Percentiles rank a stretch among this genome's conserved stretches.
phyloP scores from a whole-genome alignment of 1,140 invertebrate genomes.

The Cyrtorhinus lividipennis region DNA sequence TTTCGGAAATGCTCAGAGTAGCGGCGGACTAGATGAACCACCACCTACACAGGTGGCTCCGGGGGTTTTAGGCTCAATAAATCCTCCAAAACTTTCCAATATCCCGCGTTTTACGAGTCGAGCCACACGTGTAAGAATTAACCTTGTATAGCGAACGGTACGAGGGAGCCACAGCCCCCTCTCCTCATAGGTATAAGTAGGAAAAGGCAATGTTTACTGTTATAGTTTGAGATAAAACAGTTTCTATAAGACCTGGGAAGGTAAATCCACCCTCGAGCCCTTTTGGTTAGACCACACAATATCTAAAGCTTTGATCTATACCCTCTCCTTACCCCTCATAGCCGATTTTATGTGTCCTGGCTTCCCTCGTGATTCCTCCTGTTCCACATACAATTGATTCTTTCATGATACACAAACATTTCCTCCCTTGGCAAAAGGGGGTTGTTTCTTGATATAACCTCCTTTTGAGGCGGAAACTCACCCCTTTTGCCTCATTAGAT shows the following conservation, averaged over 20 bases:
- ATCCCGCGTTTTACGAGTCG: not conserved
- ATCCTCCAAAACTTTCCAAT: conserved; percentile 7
- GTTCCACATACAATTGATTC: not conserved
- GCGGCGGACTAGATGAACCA: not conserved
- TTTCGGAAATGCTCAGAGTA: not conserved
- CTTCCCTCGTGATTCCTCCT: no score
- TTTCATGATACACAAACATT: not conserved
- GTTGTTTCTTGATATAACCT: no score
- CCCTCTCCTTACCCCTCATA: not conserved
- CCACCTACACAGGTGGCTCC: not conserved
- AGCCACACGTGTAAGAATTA: conserved; percentile 2
- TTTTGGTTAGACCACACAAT: not conserved
- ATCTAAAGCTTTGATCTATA: conserved; percentile 2
- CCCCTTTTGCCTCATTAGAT: not conserved
- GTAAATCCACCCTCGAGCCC: not conserved
- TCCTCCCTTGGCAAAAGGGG: not conserved
- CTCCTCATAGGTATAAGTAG: no score
- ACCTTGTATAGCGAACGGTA: no score
- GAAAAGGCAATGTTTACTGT: not conserved
- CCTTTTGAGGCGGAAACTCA: no score
- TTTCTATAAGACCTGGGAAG: no score
- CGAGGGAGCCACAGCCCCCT: not conserved
- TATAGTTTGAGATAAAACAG: conserved; percentile 5
- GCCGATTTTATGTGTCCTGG: not conserved
- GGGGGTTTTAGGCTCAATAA: not conserved